A percentile compares a stretch with the other conserved stretches of the same genome.
Evolutionary conservation across 1,140 invertebrate species (phyloP).

Genomic region (Oryctes rhinoceros): DNA sequence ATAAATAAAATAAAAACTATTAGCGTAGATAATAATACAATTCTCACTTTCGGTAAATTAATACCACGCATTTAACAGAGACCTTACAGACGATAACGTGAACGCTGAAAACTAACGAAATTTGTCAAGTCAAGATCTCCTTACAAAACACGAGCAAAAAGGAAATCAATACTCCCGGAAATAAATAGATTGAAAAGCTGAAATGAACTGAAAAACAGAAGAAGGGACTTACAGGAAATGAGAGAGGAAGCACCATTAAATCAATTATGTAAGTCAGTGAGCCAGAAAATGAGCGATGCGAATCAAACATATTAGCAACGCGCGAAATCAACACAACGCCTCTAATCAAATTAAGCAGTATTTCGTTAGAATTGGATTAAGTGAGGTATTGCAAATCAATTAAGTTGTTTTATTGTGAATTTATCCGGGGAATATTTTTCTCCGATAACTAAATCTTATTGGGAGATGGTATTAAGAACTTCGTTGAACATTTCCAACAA

Average conservation of each 20-base stretch:
- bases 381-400: not conserved
- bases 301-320: conserved; percentile 20
- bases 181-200: conserved; percentile 17
- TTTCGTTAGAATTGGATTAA: not conserved
- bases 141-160: not conserved
- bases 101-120: not conserved
- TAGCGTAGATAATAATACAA: no score
- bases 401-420: not conserved
- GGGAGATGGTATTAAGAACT: no score
- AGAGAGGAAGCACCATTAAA: conserved; percentile 4
- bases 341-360: conserved; percentile 1
- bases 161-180: not conserved
- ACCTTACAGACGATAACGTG: not conserved
- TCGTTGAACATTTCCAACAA: no score
- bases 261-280: conserved; percentile 6
- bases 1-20: no score
- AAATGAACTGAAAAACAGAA: conserved; percentile 14
- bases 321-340: not conserved
- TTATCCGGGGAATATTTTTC: not conserved
- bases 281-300: not conserved
- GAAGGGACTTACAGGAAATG: not conserved
- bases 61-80: no score
- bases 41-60: no score
- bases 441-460: not conserved
- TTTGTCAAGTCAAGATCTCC: not conserved